Evolutionary conservation across 2,888 invertebrate species (phyloP).

Genomic region (Himalopsyche japonica): DNA sequence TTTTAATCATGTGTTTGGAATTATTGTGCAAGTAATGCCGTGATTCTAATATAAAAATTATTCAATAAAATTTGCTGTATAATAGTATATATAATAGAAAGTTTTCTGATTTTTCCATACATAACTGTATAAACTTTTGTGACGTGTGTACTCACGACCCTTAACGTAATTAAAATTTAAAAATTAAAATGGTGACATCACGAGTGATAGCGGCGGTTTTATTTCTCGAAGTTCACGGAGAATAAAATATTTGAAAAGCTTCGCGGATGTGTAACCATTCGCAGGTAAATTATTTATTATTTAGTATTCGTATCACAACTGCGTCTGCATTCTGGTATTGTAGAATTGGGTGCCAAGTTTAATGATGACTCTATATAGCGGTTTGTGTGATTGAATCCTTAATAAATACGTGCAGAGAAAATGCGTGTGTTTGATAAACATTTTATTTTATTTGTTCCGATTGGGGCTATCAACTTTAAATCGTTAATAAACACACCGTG

Average conservation of each 20-base stretch:
- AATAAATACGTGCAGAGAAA: not conserved
- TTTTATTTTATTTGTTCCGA: not conserved
- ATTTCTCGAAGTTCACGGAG: not conserved
- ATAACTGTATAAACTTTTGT: no score
- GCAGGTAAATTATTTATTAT: not conserved
- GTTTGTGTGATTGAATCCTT: not conserved
- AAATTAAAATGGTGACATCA: no score
- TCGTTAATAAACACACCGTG: not conserved
- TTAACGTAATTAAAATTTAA: no score
- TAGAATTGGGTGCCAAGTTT: not conserved
- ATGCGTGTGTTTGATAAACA: not conserved
- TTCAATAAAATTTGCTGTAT: no score
- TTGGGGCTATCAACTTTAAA: not conserved
- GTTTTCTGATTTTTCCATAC: no score
- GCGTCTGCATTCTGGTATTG: not conserved
- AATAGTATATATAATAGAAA: no score
- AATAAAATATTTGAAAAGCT: no score
- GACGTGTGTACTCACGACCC: no score
- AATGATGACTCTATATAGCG: not conserved
- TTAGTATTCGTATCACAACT: not conserved
- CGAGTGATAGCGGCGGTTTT: not conserved
- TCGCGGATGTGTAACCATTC: no score
- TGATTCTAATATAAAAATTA: no score
- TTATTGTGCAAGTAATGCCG: no score
- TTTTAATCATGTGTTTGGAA: no score